phyloP scores from a whole-genome alignment of 2,888 invertebrate species.

The Leucania comma region DNA sequence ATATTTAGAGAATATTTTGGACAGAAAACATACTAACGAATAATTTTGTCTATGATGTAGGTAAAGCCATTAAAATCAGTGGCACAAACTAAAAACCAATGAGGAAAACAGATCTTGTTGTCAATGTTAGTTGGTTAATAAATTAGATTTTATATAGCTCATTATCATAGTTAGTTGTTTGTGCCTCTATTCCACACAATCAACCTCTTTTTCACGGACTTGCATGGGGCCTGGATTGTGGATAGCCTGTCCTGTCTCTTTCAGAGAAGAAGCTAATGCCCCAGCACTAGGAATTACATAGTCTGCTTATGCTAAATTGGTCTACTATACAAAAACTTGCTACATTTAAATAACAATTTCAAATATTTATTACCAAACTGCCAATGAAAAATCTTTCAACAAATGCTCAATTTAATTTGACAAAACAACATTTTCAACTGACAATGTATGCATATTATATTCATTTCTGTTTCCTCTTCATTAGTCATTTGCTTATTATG shows the following conservation, averaged over 20 bases:
- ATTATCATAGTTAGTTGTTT: too few species aligned
- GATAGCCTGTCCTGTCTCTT: too few species aligned
- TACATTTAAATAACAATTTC: not conserved
- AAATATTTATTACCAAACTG: not conserved
- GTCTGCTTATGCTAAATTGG: not conserved
- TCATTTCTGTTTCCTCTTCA: conserved; percentile 24
- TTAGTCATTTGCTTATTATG: conserved; percentile 30
- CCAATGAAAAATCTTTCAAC: too few species aligned
- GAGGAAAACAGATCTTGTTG: not conserved
- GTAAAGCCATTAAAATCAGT: too few species aligned
- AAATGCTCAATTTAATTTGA: not conserved
- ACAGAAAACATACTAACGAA: not conserved
- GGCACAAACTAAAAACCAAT: not conserved
- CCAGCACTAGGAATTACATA: not conserved
- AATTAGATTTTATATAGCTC: not conserved
- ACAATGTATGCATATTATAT: conserved; percentile 7
- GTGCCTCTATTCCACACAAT: too few species aligned
- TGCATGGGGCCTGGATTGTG: not conserved
- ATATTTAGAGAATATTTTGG: not conserved
- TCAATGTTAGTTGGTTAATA: not conserved
- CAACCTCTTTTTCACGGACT: not conserved
- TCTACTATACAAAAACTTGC: not conserved
- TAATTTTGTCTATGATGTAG: not conserved
- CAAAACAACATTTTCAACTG: not conserved
- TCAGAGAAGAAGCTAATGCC: not conserved